Evolutionary conservation across 1,140 invertebrate genomes (phyloP).

Genomic region (Daktulosphaira vitifoliae): DNA sequence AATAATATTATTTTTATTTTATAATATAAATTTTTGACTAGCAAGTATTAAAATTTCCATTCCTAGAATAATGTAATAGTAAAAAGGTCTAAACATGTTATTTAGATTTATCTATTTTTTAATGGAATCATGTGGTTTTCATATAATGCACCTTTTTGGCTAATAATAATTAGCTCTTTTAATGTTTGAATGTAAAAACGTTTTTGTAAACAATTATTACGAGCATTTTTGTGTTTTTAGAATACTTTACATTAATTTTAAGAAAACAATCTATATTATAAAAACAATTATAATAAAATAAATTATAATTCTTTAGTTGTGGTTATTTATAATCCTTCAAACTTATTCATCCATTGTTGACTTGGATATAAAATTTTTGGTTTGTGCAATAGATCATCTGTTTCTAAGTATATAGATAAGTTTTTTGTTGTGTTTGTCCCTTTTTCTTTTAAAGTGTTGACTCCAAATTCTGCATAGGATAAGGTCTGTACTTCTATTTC

Average conservation of each 20-base stretch:
- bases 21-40: constrained; percentile 4
- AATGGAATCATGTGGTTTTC: constrained; percentile 15
- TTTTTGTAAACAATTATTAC: constrained; percentile 27
- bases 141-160: constrained; percentile 10
- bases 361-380: neutral
- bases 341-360: neutral
- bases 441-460: constrained; percentile 10
- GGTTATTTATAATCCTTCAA: neutral
- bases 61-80: constrained; percentile 11
- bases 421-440: neutral
- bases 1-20: constrained; percentile 13
- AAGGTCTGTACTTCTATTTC: neutral
- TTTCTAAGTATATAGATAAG: neutral
- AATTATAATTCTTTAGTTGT: constrained; percentile 15
- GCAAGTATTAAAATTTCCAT: constrained; percentile 32
- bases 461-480: neutral
- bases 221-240: constrained; percentile 18
- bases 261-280: constrained; percentile 24
- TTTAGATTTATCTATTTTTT: constrained; percentile 12
- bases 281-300: constrained; percentile 4
- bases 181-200: constrained; percentile 24
- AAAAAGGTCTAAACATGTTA: constrained; percentile 1
- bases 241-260: constrained; percentile 27
- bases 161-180: constrained; percentile 16
- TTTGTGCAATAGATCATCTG: neutral